Percentiles rank a stretch among this genome's conserved stretches.
These are phyloP conservation scores for Drosophila conformis DNA, from an alignment of 2,888 invertebrate genomes.

Conservation along the genomic window DNA sequence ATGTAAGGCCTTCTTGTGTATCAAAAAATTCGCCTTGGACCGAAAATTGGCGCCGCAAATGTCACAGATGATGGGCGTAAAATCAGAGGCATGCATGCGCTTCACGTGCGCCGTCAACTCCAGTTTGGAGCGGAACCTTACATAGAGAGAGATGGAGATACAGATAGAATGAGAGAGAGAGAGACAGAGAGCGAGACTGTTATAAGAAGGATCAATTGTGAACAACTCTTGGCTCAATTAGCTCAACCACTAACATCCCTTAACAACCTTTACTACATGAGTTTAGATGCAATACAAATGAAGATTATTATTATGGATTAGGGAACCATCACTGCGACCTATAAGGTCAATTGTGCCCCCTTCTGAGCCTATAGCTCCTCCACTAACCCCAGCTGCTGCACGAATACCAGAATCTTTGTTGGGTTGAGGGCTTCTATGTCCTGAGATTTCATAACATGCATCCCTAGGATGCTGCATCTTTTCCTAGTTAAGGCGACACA, in stretches of 20 bases:
- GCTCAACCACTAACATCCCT: background rate
- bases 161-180: background rate
- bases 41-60: conserved; percentile 71
- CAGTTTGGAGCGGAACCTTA: conserved; percentile 70
- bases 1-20: conserved; percentile 71
- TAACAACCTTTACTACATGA: background rate
- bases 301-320: background rate
- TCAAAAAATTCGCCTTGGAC: conserved; percentile 70
- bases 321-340: too few relatives aligned
- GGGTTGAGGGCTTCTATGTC: too few relatives aligned
- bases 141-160: background rate
- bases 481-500: too few relatives aligned
- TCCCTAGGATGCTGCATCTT: too few relatives aligned
- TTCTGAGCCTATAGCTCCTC: too few relatives aligned
- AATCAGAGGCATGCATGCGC: conserved; percentile 68
- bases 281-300: background rate
- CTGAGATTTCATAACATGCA: too few relatives aligned
- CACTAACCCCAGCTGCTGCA: too few relatives aligned
- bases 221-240: background rate
- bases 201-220: background rate
- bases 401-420: too few relatives aligned
- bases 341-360: too few relatives aligned
- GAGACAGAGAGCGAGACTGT: background rate
- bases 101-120: conserved; percentile 70
- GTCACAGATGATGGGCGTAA: conserved; percentile 76